Conservation (phyloP, 1,140 invertebrate genomes). For the Cherax destructor region DNA sequence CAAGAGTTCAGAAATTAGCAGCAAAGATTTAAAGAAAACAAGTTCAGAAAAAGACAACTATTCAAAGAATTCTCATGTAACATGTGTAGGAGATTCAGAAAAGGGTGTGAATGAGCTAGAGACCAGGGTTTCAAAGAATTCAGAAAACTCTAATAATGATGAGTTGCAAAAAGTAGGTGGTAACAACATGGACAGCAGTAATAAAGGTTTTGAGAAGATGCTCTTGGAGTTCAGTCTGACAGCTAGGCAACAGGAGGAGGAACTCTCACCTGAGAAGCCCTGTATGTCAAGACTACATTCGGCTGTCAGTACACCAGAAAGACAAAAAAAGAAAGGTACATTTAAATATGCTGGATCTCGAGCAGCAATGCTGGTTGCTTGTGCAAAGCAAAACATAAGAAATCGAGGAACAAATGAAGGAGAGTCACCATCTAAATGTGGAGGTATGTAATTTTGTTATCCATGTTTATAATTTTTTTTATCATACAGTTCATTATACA, state of each 20-base stretch:
- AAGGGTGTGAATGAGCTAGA: background rate
- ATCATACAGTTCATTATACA: too few relatives aligned
- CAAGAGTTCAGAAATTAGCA: background rate
- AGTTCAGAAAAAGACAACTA: background rate
- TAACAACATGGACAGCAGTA: background rate
- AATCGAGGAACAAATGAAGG: conserved; percentile 43
- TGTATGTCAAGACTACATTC: conserved; percentile 23
- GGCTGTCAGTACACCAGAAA: conserved; percentile 52
- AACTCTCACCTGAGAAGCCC: conserved; percentile 54
- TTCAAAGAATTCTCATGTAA: background rate
- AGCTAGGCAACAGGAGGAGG: conserved; percentile 39
- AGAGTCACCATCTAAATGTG: conserved; percentile 38
- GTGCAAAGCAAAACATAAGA: conserved; percentile 63
- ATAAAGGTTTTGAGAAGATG: background rate
- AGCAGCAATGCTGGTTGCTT: conserved; percentile 60
- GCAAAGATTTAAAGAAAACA: background rate
- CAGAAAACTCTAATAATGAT: background rate
- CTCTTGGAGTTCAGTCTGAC: background rate
- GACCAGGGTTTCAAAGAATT: background rate
- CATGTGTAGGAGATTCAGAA: background rate
- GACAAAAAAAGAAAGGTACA: conserved; percentile 37
- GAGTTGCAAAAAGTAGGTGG: background rate
- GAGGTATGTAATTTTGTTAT: conserved; percentile 21
- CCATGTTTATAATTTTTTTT: background rate
- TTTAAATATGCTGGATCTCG: conserved; percentile 41